Evolutionary conservation across 2,797 vertebrate genomes (phyloP).

Genomic region (Menidia menidia): DNA sequence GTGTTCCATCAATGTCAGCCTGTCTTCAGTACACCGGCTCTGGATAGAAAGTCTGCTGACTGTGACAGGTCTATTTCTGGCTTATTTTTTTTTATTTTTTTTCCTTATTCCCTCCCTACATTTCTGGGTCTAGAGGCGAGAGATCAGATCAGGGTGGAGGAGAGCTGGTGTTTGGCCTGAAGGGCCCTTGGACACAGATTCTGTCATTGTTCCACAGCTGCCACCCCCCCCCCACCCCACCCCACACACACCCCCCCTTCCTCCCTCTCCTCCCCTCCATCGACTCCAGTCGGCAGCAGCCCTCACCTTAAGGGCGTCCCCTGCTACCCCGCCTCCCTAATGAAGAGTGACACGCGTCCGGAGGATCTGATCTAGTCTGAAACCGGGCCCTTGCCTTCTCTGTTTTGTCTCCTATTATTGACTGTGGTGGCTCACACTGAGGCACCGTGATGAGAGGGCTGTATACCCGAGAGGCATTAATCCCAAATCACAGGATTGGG

Average conservation of each 20-base stretch:
- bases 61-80: constrained; percentile 78
- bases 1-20: constrained; percentile 72
- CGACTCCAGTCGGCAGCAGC: constrained; percentile 63
- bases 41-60: constrained; percentile 65
- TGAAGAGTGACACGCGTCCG: constrained; percentile 85
- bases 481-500: constrained; percentile 47
- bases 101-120: constrained; percentile 4
- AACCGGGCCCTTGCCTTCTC: constrained; percentile 67
- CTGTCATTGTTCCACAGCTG: constrained; percentile 86
- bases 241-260: constrained; percentile 18
- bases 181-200: constrained; percentile 80
- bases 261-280: constrained; percentile 9
- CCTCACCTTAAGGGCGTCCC: constrained; percentile 80
- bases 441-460: constrained; percentile 62
- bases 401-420: constrained; percentile 77
- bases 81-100: constrained; percentile 16
- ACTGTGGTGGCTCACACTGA: constrained; percentile 71
- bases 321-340: constrained; percentile 78
- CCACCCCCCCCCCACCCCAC: constrained; percentile 44
- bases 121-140: constrained; percentile 65
- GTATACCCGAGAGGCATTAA: constrained; percentile 75
- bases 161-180: constrained; percentile 81
- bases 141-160: constrained; percentile 80
- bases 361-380: constrained; percentile 78
- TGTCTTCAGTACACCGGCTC: constrained; percentile 54